phyloP scores from a whole-genome alignment of 2,888 invertebrate species.

The Acronicta leporina region DNA sequence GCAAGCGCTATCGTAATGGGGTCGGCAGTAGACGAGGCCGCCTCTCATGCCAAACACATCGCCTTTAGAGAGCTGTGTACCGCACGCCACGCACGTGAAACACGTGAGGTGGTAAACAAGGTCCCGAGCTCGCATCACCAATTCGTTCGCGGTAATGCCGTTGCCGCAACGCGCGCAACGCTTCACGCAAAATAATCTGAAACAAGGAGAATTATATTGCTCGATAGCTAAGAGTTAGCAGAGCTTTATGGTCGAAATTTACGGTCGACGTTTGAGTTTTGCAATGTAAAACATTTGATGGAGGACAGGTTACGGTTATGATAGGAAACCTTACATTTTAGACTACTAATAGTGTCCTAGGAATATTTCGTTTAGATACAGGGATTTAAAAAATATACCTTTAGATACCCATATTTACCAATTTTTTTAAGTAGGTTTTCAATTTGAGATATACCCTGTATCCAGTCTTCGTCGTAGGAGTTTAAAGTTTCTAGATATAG shows the following conservation, averaged over 20 bases:
- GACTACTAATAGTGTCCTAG: too few species aligned
- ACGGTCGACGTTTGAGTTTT: too few species aligned
- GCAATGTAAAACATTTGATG: too few species aligned
- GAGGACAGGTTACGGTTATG: too few species aligned
- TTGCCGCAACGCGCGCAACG: slow-evolving; percentile 95
- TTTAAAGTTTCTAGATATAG: too few species aligned
- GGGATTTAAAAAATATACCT: too few species aligned
- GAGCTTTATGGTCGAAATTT: neutral
- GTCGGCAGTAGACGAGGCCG: slow-evolving; percentile 93
- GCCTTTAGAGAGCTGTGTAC: slow-evolving; percentile 94
- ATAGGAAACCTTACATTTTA: too few species aligned
- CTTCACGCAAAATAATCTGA: slow-evolving; percentile 95
- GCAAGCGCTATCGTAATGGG: slow-evolving; percentile 88
- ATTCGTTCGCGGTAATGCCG: slow-evolving; percentile 95
- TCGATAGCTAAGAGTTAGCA: slow-evolving; percentile 13
- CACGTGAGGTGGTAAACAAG: slow-evolving; percentile 96
- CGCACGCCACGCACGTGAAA: slow-evolving; percentile 96
- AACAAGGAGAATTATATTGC: slow-evolving; percentile 70
- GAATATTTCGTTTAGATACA: too few species aligned
- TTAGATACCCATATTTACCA: too few species aligned
- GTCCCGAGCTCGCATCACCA: slow-evolving; percentile 97
- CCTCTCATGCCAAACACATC: slow-evolving; percentile 97
- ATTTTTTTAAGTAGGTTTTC: too few species aligned
- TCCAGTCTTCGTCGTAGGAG: too few species aligned
- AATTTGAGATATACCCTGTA: too few species aligned